Percentiles rank a stretch among this genome's conserved stretches.
These are phyloP conservation scores for Scopus umbretta DNA, from an alignment of 2,113 vertebrate species.

Conservation along the genomic window DNA sequence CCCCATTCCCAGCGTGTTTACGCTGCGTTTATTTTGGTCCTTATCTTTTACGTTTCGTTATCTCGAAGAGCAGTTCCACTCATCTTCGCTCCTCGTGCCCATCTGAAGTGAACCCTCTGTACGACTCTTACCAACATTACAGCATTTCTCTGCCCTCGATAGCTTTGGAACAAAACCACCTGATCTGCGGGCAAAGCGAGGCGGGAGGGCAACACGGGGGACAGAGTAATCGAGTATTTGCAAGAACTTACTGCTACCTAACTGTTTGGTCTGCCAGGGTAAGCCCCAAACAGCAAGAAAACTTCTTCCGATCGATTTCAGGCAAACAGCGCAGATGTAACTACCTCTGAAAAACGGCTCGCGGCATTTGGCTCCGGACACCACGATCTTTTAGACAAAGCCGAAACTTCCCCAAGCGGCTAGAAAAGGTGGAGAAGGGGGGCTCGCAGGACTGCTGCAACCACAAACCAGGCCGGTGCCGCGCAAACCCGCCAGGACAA, in stretches of 20 bases:
- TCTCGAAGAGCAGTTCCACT: neutral
- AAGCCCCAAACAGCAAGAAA: neutral
- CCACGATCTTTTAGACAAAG: too few relatives aligned
- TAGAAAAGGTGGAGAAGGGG: neutral
- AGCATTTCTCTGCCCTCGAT: neutral
- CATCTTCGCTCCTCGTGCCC: neutral
- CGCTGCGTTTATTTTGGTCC: neutral
- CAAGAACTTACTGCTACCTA: neutral
- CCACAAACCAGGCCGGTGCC: fast-evolving
- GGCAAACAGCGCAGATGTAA: fast-evolving
- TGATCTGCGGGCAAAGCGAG: fast-evolving
- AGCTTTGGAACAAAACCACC: neutral
- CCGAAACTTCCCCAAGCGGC: neutral
- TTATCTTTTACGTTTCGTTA: neutral
- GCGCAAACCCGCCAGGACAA: too few relatives aligned
- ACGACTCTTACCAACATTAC: fast-evolving
- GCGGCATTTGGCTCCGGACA: too few relatives aligned
- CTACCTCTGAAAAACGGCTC: fast-evolving
- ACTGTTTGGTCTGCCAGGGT: neutral
- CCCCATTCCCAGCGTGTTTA: neutral
- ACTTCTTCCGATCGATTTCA: neutral
- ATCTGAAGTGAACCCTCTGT: neutral
- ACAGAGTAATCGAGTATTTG: fast-evolving
- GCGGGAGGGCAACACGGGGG: fast-evolving
- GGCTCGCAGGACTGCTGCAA: fast-evolving